Percentiles rank a stretch among this genome's conserved stretches.
These are phyloP conservation scores for Stenodera caucasica DNA, from an alignment of 2,888 invertebrate genomes.

Conservation along the genomic window DNA sequence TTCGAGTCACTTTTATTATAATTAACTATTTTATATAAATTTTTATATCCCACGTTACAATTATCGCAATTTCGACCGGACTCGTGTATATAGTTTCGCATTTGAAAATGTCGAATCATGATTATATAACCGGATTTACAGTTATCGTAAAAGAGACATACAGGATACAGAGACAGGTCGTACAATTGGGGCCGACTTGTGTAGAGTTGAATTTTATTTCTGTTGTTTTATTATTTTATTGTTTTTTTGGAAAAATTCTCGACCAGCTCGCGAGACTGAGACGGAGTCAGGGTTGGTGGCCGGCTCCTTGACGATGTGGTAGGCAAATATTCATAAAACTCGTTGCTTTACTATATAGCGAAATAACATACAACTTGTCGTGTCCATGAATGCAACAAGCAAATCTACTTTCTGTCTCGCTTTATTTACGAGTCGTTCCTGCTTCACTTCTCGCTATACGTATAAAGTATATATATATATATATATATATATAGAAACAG, in stretches of 20 bases:
- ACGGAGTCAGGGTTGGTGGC: conserved; percentile 16
- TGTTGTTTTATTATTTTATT: neutral
- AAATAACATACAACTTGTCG: conserved; percentile 8
- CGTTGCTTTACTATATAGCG: conserved; percentile 7
- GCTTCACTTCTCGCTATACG: neutral
- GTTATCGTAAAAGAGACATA: conserved; percentile 39
- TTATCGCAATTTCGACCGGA: conserved; percentile 33
- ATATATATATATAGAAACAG: conserved; percentile 13
- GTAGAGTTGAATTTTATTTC: neutral
- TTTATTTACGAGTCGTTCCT: too few relatives aligned
- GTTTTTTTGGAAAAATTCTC: neutral
- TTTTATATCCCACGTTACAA: neutral
- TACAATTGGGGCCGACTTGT: neutral
- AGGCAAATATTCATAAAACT: conserved; percentile 16
- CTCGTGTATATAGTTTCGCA: conserved; percentile 34
- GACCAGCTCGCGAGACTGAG: conserved; percentile 4
- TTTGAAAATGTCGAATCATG: conserved; percentile 45
- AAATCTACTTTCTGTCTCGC: conserved; percentile 14
- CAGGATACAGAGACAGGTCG: conserved; percentile 2
- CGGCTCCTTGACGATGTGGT: conserved; percentile 12
- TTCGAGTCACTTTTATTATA: neutral
- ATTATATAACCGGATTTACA: conserved; percentile 51
- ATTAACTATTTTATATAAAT: too few relatives aligned
- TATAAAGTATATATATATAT: neutral
- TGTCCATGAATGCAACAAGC: conserved; percentile 22